These are phyloP conservation scores for Megaceryle torquata DNA, from an alignment of 2,113 vertebrate genomes.

Conservation along the genomic window DNA sequence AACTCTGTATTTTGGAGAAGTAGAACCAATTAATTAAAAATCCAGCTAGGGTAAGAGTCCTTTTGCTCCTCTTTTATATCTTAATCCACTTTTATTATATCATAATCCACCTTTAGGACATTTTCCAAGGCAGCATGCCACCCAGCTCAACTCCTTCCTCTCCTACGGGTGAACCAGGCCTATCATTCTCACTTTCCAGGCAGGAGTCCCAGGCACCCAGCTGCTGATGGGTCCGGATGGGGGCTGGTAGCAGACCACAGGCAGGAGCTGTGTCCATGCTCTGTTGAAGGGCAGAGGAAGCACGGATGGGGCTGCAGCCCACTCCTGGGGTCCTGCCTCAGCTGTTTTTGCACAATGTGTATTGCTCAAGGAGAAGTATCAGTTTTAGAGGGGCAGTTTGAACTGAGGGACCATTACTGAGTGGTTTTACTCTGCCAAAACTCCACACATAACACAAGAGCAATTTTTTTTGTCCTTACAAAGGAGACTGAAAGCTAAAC, in stretches of 20 bases:
- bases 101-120: neutral
- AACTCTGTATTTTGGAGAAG: neutral
- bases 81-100: neutral
- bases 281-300: neutral
- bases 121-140: neutral
- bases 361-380: neutral
- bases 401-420: neutral
- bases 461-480: neutral
- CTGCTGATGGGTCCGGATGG: neutral
- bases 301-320: neutral
- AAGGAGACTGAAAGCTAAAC: neutral
- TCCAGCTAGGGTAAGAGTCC: neutral
- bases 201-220: neutral
- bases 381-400: neutral
- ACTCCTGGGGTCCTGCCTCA: neutral
- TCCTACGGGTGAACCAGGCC: neutral
- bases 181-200: neutral
- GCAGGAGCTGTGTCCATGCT: neutral
- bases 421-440: neutral
- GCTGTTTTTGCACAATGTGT: neutral
- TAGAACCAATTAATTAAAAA: neutral
- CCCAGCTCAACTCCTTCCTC: neutral
- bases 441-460: neutral
- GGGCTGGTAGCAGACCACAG: rapidly evolving
- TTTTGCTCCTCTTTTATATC: neutral